Conservation (phyloP, 1,140 invertebrate genomes). For the Calosoma granatense region DNA sequence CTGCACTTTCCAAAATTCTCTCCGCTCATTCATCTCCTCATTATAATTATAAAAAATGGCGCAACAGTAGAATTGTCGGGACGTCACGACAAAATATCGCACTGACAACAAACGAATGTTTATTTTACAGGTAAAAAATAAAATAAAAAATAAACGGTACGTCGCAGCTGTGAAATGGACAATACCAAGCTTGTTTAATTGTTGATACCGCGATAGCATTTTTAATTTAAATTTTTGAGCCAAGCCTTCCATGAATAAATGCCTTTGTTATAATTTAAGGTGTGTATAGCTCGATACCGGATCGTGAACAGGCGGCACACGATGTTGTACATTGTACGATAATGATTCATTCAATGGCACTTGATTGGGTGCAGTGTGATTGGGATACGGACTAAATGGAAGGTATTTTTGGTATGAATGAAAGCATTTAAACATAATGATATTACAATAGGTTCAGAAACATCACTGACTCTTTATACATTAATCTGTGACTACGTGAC, state of each 20-base stretch:
- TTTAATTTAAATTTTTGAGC: constrained; percentile 10
- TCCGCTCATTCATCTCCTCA: too few relatives aligned
- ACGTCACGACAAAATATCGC: too few relatives aligned
- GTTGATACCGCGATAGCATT: constrained; percentile 6
- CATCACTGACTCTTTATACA: background rate
- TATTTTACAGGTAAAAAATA: background rate
- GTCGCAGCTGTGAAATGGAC: background rate
- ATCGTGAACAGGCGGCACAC: background rate
- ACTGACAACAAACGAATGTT: background rate
- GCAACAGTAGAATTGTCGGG: too few relatives aligned
- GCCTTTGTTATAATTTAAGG: constrained; percentile 17
- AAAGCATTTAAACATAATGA: constrained; percentile 7
- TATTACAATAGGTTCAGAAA: constrained; percentile 4
- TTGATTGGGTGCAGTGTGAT: background rate
- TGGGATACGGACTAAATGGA: background rate
- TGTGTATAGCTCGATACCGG: constrained; percentile 2
- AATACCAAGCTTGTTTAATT: constrained; percentile 1
- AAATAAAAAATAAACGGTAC: background rate
- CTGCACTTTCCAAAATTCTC: too few relatives aligned
- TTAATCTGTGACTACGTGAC: background rate
- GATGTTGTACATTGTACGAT: background rate
- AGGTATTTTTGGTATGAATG: constrained; percentile 2
- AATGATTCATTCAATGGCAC: background rate
- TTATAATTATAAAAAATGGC: too few relatives aligned
- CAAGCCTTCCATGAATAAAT: constrained; percentile 16